A percentile compares a stretch with the other conserved stretches of the same genome.
Evolutionary conservation across 2,113 vertebrate genomes (phyloP).

Genomic region (Martes martes): DNA sequence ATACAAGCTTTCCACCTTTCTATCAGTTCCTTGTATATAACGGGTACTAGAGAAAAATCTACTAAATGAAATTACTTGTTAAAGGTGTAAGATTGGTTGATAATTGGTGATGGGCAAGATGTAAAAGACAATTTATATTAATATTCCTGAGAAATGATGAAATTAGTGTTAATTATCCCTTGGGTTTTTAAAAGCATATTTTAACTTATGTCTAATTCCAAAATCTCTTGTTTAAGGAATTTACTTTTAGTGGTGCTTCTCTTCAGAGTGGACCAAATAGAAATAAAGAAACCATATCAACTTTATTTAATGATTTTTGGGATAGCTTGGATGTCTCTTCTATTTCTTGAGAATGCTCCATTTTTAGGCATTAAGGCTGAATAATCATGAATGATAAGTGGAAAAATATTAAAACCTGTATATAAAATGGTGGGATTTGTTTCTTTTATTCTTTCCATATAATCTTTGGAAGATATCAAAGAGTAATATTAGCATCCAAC

Average conservation of each 20-base stretch:
- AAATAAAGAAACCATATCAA: background rate
- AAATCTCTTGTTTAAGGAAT: background rate
- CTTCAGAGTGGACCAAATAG: background rate
- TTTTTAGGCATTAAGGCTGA: background rate
- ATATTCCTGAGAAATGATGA: constrained; percentile 17
- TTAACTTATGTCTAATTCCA: background rate
- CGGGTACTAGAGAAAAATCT: background rate
- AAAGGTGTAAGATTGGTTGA: background rate
- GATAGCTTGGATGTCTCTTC: background rate
- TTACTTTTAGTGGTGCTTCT: background rate
- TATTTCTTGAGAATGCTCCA: constrained; percentile 5
- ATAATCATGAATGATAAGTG: constrained; percentile 35
- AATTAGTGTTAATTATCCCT: background rate
- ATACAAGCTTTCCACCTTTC: background rate
- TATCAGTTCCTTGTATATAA: background rate
- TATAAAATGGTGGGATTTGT: background rate
- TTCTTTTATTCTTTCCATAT: constrained; percentile 21
- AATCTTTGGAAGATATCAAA: background rate
- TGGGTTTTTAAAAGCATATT: background rate
- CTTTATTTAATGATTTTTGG: constrained; percentile 25
- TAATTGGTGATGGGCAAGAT: background rate
- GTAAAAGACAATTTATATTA: background rate
- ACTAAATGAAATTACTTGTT: background rate
- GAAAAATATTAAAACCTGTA: background rate
- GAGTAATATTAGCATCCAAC: background rate